Conservation (phyloP, 2,797 vertebrate genomes). For the Vespertilio murinus region DNA sequence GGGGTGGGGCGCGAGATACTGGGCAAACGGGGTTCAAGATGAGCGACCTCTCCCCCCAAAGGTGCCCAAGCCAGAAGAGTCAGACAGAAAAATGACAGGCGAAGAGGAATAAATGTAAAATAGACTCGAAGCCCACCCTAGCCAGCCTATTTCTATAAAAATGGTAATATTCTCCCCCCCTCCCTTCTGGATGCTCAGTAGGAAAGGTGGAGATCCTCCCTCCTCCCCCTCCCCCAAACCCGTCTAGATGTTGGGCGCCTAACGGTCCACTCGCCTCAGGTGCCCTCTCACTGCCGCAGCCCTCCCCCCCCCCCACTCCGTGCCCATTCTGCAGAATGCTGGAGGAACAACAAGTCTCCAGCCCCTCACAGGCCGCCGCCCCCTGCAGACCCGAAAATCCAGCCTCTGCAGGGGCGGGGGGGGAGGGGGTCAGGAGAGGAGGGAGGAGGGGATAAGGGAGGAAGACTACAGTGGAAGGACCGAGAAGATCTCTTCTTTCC, state of each 20-base stretch:
- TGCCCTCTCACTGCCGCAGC: slow-evolving; percentile 46
- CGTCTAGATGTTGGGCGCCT: not conserved
- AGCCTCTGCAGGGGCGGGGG: not conserved
- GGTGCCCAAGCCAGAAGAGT: slow-evolving; percentile 59
- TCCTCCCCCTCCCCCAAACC: not conserved
- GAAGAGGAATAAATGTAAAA: slow-evolving; percentile 67
- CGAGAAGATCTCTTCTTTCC: not conserved
- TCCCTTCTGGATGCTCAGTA: slow-evolving; percentile 23
- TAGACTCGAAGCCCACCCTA: slow-evolving; percentile 61
- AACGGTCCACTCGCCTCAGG: slow-evolving; percentile 50
- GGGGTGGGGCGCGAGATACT: not conserved
- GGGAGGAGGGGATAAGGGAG: no score
- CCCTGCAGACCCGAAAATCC: not conserved
- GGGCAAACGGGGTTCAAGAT: slow-evolving; percentile 1
- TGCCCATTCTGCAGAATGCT: slow-evolving; percentile 58
- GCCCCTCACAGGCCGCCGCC: not conserved
- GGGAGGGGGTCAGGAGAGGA: not conserved
- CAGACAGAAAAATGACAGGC: slow-evolving; percentile 72
- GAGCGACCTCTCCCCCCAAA: slow-evolving; percentile 46
- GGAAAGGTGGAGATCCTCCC: not conserved
- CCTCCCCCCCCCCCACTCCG: not conserved
- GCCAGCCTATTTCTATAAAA: slow-evolving; percentile 65
- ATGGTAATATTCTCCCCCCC: not conserved
- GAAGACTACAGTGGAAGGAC: not conserved
- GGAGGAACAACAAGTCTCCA: slow-evolving; percentile 15